phyloP scores from a whole-genome alignment of 2,797 vertebrate species.

The Phoxinus dragarum region DNA sequence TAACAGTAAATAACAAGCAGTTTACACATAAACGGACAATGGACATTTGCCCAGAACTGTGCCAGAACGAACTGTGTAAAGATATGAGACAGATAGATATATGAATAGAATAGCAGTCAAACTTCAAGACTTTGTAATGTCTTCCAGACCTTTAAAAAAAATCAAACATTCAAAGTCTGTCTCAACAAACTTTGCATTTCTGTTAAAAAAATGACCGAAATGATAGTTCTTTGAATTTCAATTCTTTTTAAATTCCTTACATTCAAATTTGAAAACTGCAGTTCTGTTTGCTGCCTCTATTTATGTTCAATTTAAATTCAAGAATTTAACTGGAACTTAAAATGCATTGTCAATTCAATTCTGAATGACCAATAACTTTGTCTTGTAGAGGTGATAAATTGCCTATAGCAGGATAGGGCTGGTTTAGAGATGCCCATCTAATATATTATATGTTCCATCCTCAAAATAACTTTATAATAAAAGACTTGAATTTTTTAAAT shows the following conservation, averaged over 20 bases:
- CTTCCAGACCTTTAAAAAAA: background rate
- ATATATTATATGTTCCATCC: background rate
- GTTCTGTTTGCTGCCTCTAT: background rate
- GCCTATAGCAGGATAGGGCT: background rate
- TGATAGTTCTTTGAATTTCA: background rate
- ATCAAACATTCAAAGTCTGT: background rate
- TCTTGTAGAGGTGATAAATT: background rate
- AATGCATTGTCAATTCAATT: background rate
- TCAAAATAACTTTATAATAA: slow-evolving; percentile 6
- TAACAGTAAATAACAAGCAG: too few species aligned
- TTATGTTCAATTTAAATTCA: background rate
- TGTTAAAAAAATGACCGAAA: background rate
- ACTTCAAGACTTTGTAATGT: background rate
- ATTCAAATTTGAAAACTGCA: background rate
- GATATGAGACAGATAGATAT: background rate
- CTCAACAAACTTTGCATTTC: background rate
- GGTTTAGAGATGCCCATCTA: background rate
- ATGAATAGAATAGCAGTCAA: too few species aligned
- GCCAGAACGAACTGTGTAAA: background rate
- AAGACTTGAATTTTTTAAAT: background rate
- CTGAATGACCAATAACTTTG: background rate
- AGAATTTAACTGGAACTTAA: background rate
- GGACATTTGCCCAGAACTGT: too few species aligned
- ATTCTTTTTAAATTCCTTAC: background rate
- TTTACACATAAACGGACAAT: too few species aligned